These are phyloP conservation scores for Lutraria lutraria DNA, from an alignment of 2,888 invertebrate species.

Conservation along the genomic window DNA sequence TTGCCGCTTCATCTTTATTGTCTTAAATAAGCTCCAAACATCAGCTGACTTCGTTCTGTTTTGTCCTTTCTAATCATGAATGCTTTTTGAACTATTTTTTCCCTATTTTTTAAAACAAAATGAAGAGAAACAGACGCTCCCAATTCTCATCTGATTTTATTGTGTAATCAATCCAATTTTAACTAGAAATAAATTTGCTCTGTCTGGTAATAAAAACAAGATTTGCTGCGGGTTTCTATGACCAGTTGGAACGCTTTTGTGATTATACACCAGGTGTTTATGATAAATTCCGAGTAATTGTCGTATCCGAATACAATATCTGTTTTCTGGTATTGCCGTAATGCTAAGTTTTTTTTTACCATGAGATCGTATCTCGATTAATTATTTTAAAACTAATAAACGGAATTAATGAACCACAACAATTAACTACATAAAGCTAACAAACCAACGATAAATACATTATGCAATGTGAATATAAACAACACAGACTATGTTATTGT, in stretches of 20 bases:
- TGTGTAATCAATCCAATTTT: constrained; percentile 2
- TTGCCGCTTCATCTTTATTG: neutral
- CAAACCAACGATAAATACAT: no score
- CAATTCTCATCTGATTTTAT: constrained; percentile 5
- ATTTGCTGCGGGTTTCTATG: neutral
- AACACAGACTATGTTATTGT: no score
- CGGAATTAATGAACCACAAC: no score
- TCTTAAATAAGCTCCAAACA: neutral
- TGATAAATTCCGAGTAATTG: neutral
- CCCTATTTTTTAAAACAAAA: neutral
- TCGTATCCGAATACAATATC: neutral
- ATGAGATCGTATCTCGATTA: no score
- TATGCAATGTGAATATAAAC: no score
- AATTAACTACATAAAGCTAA: no score
- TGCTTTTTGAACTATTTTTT: neutral
- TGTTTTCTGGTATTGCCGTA: neutral
- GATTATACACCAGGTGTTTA: neutral
- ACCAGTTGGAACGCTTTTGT: constrained; percentile 7
- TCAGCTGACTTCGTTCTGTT: neutral
- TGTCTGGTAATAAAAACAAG: neutral
- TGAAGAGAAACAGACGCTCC: constrained; percentile 6
- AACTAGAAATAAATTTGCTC: constrained; percentile 12
- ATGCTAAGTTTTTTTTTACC: neutral
- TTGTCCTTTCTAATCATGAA: neutral
- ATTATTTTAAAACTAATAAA: no score